phyloP scores from a whole-genome alignment of 2,113 vertebrate genomes.

The Choloepus hoffmanni region DNA sequence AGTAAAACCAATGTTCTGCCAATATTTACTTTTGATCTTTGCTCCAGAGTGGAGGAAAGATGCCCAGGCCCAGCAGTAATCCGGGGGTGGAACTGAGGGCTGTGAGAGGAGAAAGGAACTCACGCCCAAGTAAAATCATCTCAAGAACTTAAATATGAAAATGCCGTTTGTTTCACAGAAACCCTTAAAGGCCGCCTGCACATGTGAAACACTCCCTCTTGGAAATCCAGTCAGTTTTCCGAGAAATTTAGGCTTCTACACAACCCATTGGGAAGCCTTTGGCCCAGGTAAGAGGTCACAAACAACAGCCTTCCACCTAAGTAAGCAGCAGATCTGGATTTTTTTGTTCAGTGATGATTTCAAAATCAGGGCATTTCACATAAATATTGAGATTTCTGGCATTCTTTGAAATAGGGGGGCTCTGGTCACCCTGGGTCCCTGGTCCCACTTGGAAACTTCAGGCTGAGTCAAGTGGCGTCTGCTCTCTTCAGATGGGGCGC shows the following conservation, averaged over 20 bases:
- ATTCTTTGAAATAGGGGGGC: not conserved
- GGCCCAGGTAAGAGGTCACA: not conserved
- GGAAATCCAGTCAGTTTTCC: not conserved
- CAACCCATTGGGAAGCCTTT: not conserved
- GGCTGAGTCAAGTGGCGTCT: not conserved
- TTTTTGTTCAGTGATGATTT: not conserved
- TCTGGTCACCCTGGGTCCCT: not conserved
- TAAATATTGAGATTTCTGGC: not conserved
- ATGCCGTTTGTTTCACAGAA: not conserved
- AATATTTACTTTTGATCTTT: conserved; percentile 65
- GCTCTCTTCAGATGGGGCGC: not conserved
- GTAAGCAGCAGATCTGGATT: not conserved
- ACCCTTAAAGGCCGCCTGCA: not conserved
- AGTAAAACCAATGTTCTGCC: conserved; percentile 46
- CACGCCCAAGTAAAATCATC: not conserved
- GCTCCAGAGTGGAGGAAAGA: conserved; percentile 37
- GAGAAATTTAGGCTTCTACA: not conserved
- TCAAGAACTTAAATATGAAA: not conserved
- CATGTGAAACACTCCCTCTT: not conserved
- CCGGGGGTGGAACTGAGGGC: not conserved
- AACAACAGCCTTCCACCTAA: not conserved
- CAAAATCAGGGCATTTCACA: not conserved
- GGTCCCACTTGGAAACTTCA: not conserved
- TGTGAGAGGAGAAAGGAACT: not conserved
- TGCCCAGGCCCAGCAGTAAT: not conserved